phyloP scores from a whole-genome alignment of 2,113 vertebrate species.

The Phaethornis superciliosus region DNA sequence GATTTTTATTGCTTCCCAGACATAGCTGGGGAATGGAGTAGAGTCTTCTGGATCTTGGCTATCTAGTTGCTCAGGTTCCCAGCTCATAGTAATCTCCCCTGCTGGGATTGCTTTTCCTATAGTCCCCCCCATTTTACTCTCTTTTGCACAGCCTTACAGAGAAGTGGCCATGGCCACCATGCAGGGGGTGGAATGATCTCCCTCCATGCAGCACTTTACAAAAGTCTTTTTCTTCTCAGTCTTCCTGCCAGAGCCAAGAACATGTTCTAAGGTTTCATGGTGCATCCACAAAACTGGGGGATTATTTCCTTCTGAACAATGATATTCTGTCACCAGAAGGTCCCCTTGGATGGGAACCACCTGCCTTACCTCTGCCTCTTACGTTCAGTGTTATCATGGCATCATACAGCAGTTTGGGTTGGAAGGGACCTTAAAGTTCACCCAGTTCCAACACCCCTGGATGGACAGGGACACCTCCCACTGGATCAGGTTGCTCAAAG shows the following conservation, averaged over 20 bases:
- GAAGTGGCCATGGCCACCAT: rapidly evolving
- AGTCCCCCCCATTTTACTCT: not conserved
- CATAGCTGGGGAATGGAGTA: not conserved
- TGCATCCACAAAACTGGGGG: not conserved
- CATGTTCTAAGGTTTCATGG: not conserved
- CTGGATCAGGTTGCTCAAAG: no score
- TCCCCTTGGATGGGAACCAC: not conserved
- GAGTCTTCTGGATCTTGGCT: not conserved
- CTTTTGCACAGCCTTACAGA: not conserved
- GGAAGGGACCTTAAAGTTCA: no score
- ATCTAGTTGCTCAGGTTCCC: not conserved
- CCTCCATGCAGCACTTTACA: not conserved
- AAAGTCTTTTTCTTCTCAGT: not conserved
- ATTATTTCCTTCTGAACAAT: not conserved
- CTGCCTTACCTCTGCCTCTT: not conserved
- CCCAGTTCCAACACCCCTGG: no score
- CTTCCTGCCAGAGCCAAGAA: not conserved
- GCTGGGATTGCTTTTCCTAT: not conserved
- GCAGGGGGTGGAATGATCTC: not conserved
- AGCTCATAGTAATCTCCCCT: not conserved
- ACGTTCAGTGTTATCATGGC: not conserved
- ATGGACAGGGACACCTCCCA: no score
- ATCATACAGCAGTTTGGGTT: no score
- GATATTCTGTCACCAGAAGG: not conserved
- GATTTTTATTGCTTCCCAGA: not conserved